phyloP scores from a whole-genome alignment of 92 coral and sea anemone genomes.

The Montipora capitata region DNA sequence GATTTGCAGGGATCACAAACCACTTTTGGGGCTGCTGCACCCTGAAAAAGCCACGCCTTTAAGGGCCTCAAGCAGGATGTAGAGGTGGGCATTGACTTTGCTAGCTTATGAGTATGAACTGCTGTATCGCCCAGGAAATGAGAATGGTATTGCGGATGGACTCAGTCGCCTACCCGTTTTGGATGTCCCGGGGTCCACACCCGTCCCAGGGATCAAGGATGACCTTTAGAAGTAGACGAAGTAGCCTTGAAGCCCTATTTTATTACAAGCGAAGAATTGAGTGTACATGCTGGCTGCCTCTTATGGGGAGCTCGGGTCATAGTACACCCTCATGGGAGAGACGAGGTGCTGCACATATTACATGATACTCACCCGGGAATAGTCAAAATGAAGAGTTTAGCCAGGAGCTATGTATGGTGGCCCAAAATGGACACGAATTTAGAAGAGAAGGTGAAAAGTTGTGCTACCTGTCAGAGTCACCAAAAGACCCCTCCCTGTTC shows the following conservation, averaged over 20 bases:
- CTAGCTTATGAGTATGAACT: slow-evolving; percentile 36
- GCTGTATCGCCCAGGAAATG: not conserved
- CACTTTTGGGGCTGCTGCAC: slow-evolving; percentile 41
- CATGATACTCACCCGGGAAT: slow-evolving; percentile 49
- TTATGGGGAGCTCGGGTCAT: slow-evolving; percentile 1
- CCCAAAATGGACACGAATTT: slow-evolving; percentile 37
- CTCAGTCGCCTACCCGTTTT: slow-evolving; percentile 4
- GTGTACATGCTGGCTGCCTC: slow-evolving; percentile 25
- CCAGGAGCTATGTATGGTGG: slow-evolving; percentile 40
- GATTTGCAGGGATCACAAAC: slow-evolving; percentile 45
- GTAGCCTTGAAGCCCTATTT: slow-evolving; percentile 13
- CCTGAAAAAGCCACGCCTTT: slow-evolving; percentile 14
- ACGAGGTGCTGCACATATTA: slow-evolving; percentile 21
- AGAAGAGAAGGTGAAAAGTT: slow-evolving; percentile 19
- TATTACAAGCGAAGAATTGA: not conserved
- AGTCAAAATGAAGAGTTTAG: slow-evolving; percentile 36
- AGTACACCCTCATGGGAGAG: slow-evolving; percentile 9
- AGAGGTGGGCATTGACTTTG: slow-evolving; percentile 45
- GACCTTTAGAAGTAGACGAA: not conserved
- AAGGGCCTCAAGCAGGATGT: slow-evolving; percentile 46
- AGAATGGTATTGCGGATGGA: slow-evolving; percentile 15
- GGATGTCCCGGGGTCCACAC: not conserved
- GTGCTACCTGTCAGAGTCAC: slow-evolving; percentile 34
- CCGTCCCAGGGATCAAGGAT: slow-evolving; percentile 9
- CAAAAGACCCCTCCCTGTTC: slow-evolving; percentile 39